Base-by-base conservation (phyloP, 2,797 vertebrate genomes). In the Poeciliopsis presidionis region DNA sequence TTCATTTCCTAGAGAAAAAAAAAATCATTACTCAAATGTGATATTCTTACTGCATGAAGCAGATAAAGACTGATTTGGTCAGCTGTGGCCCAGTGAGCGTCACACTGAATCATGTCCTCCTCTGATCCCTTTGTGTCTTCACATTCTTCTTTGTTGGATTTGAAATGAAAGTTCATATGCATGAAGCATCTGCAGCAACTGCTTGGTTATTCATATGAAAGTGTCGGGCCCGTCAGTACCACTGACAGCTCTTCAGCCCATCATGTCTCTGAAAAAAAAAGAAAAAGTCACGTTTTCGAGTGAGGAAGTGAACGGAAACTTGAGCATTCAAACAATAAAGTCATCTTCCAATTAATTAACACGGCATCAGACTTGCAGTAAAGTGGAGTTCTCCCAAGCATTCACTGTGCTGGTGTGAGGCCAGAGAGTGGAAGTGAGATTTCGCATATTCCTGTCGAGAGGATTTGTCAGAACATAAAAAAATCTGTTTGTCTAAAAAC, bases 1-100 rank as follows among this genome's bases (percentile, higher is more conserved):
- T 47, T 0, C 36, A 41, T 59, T 36, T 30, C 43, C 5, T 14
- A 57, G 53, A 73, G 7, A 53, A 12, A 51, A 53, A 73, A 14
- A 39, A 11, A 8, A 39, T 0, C 36, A 70, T 5, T 79, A 72
- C 43, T 67, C 72, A 78, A 73, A 65, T 39, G 36, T 67, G 20
- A 25, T 41, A 67, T 67, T 41, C 7, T 39, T 22, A 22, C 8
- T 41, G 63, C 39, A 41, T 39, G 16, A 12, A 67, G 33, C 79
- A 78, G 81, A 79, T 74, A 80, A 79, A 80, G 82, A 87, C 46
- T 84, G 81, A 87, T 87, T 74, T 88, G 88, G 86, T 90, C 86
- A 88, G 84, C 87, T 77, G 63, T 87, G 85, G 72, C 81, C 73
- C 85, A 82, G 84, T 82, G 84, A 90, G 78, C 90, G 88, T 53